phyloP scores from a whole-genome alignment of 2,888 invertebrate genomes.

The Agrenia bidenticulata region DNA sequence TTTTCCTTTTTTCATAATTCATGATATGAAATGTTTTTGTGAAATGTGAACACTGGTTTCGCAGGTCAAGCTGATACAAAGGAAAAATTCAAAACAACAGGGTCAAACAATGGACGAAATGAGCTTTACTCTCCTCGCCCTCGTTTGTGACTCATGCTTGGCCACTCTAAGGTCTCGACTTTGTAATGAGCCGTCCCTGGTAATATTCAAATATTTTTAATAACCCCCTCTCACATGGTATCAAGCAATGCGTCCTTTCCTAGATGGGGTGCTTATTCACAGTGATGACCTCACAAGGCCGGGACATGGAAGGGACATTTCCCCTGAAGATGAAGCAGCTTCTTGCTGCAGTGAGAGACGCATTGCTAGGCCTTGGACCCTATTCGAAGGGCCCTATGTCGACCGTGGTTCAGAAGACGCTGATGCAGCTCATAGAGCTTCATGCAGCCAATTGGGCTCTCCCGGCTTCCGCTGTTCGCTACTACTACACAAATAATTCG shows the following conservation, averaged over 20 bases:
- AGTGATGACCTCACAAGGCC: slow-evolving; percentile 82
- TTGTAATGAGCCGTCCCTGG: slow-evolving; percentile 47
- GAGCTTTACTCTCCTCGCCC: slow-evolving; percentile 70
- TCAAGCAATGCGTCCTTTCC: neutral
- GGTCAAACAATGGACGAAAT: slow-evolving; percentile 61
- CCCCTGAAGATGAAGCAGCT: slow-evolving; percentile 78
- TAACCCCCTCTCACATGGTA: neutral
- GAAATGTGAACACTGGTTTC: slow-evolving; percentile 5
- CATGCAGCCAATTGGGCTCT: slow-evolving; percentile 89
- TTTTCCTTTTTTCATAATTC: neutral
- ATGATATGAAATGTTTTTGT: too few relatives aligned
- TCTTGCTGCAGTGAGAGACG: slow-evolving; percentile 77
- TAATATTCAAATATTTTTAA: slow-evolving; percentile 26
- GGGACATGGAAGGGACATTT: slow-evolving; percentile 79
- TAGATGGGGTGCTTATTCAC: slow-evolving; percentile 87
- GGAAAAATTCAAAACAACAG: slow-evolving; percentile 40
- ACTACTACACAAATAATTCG: slow-evolving; percentile 62
- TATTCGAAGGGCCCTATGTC: slow-evolving; percentile 55
- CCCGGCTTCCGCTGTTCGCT: slow-evolving; percentile 83
- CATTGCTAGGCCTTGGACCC: slow-evolving; percentile 65
- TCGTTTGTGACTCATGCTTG: slow-evolving; percentile 85
- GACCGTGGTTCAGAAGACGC: slow-evolving; percentile 75
- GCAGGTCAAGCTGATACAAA: slow-evolving; percentile 48
- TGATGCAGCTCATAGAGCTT: slow-evolving; percentile 84
- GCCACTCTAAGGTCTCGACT: slow-evolving; percentile 72